These are phyloP conservation scores for Leptodactylus fallax DNA, from an alignment of 2,797 vertebrate genomes.

Conservation along the genomic window DNA sequence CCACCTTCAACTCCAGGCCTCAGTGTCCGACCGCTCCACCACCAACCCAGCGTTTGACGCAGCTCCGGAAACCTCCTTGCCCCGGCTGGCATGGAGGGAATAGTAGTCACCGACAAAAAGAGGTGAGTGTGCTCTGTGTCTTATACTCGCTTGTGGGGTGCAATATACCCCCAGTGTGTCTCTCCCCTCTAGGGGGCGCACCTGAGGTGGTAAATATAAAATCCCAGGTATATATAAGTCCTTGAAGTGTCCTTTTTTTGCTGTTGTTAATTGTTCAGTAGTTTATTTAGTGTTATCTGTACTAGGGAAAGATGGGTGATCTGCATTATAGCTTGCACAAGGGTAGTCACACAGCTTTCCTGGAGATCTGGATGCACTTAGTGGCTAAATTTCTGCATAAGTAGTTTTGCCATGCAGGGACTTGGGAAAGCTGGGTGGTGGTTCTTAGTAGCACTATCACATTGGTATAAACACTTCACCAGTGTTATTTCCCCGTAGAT, in stretches of 20 bases:
- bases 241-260: neutral
- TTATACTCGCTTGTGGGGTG: neutral
- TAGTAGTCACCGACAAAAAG: constrained; percentile 48
- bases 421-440: neutral
- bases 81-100: constrained; percentile 54
- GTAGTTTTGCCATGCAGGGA: neutral
- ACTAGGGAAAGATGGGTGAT: neutral
- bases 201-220: neutral
- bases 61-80: constrained; percentile 42
- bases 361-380: neutral
- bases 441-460: too few species aligned
- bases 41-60: constrained; percentile 30
- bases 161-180: too few species aligned
- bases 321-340: neutral
- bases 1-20: constrained; percentile 10
- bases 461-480: too few species aligned
- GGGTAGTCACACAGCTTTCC: neutral
- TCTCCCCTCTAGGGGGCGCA: too few species aligned
- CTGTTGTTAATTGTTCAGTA: neutral
- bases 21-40: constrained; percentile 8
- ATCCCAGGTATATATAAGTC: neutral
- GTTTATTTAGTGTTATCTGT: neutral
- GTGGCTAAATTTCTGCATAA: too few species aligned
- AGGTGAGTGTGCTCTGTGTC: neutral
- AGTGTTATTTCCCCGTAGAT: too few species aligned